Evolutionary conservation across 2,888 invertebrate species (phyloP), one percentile per base, ranked within the genome.

Genomic region (Resseliella maxima): DNA sequence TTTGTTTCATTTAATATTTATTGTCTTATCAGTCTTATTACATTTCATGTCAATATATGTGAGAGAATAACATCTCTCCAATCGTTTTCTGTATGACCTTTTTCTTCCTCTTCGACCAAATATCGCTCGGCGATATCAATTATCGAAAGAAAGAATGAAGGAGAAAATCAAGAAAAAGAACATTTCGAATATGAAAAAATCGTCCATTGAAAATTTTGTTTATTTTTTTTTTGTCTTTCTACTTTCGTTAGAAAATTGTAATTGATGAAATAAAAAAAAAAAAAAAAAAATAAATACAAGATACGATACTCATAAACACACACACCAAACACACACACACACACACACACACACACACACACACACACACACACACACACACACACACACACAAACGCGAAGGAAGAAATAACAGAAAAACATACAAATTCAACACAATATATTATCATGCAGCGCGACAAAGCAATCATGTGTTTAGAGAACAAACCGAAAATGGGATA

Each of bases 121-220:
- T 72, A 72, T 72, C 72, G 31, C 72, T 72, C n/a, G n/a, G 72
- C 31, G 72, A 72, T 72, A 72, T 15, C 72, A 72, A 72, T 72
- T 72, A 72, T 72, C 72, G 72, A 72, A 72, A 50, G 46, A 50
- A 18, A 8, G 18, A 50, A 18, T 18, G 18, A 50, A 50, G 18
- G 46, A 12, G 31, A 72, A 72, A 31, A 15, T 15, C 6, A 21
- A 15, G 31, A 72, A 72, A 72, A 72, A 31, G 1, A 31, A 72
- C n/a, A 15, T 59, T 59, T 12, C 5, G 27, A 18, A 18, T 6
- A 50, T 41, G 41, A 5, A 12, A 12, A 8, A 41, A 41, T 41
- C 41, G 21, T 12, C 41, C 41, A 50, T 50, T 50, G 46, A 50
- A 50, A 50, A 15, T 50, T 50, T 18, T 18, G 8, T 50, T 15